Evolutionary conservation across 2,797 vertebrate genomes (phyloP).

Genomic region (Onychomys torridus): DNA sequence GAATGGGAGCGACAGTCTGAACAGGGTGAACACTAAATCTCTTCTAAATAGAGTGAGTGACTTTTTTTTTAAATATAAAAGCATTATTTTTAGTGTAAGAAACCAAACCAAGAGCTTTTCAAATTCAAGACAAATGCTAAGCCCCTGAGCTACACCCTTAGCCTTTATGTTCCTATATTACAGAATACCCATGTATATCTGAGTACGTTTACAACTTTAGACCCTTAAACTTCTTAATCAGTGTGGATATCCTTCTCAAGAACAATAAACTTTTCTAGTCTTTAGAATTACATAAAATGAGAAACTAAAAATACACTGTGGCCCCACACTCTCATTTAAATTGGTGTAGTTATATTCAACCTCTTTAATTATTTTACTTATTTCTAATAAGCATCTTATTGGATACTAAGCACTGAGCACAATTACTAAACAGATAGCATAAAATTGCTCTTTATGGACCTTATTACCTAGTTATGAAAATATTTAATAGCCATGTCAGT

Average conservation of each 20-base stretch:
- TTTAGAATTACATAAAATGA: background rate
- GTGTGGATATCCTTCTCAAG: background rate
- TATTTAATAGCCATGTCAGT: background rate
- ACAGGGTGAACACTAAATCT: background rate
- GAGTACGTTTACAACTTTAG: constrained; percentile 6
- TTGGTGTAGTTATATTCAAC: background rate
- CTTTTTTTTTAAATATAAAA: background rate
- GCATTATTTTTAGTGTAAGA: background rate
- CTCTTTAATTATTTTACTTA: constrained; percentile 27
- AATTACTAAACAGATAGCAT: background rate
- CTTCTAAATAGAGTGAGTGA: background rate
- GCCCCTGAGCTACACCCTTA: background rate
- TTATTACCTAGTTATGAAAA: constrained; percentile 32
- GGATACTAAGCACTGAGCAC: background rate
- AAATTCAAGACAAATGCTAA: background rate
- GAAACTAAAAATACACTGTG: background rate
- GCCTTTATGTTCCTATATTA: background rate
- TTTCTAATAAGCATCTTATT: constrained; percentile 38
- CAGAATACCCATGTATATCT: background rate
- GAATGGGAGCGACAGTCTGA: background rate
- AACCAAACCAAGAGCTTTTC: background rate
- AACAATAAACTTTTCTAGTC: background rate
- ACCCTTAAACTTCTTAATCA: background rate
- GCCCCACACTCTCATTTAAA: background rate
- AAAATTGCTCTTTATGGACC: background rate